These are phyloP conservation scores for Brachypteracias leptosomus DNA, from an alignment of 2,113 vertebrate species.

Conservation along the genomic window DNA sequence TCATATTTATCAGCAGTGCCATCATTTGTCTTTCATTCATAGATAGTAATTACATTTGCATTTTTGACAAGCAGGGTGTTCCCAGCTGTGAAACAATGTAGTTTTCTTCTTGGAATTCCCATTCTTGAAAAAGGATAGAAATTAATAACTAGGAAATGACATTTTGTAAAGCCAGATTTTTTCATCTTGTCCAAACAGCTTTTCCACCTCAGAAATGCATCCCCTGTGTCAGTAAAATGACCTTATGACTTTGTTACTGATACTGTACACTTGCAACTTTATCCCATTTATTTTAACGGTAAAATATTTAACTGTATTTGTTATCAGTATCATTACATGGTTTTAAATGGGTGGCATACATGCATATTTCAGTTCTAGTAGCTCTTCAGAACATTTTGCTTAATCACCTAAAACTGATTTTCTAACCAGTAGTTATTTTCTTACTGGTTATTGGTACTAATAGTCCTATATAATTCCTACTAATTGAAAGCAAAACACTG, in stretches of 20 bases:
- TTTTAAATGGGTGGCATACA: neutral
- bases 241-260: neutral
- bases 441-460: neutral
- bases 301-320: neutral
- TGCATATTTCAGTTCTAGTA: neutral
- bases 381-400: neutral
- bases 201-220: neutral
- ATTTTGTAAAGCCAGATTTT: conserved; percentile 18
- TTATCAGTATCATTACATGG: neutral
- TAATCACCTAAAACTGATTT: neutral
- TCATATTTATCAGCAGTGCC: neutral
- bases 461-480: neutral
- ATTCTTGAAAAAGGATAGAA: conserved; percentile 42
- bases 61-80: conserved; percentile 35
- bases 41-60: conserved; percentile 18
- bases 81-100: conserved; percentile 14
- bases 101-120: conserved; percentile 52
- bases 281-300: neutral
- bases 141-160: conserved; percentile 56
- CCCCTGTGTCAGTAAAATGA: neutral
- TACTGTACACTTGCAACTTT: neutral
- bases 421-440: neutral
- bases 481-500: neutral
- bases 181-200: neutral
- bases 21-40: conserved; percentile 18